Conservation (phyloP, 2,797 vertebrate genomes). For the Eupleurogrammus muticus region DNA sequence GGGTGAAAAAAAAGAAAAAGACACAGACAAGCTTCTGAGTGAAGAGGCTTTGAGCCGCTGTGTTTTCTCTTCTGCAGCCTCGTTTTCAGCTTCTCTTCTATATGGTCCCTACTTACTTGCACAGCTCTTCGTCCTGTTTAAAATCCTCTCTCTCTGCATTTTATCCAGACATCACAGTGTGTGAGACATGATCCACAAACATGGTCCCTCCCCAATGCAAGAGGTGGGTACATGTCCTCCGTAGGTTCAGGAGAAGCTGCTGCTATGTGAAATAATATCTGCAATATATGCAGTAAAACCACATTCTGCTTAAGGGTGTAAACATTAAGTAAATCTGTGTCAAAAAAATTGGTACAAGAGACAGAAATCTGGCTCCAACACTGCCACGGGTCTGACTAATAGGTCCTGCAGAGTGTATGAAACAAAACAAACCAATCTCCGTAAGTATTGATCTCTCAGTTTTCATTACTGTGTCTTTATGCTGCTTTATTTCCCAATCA, state of each 20-base stretch:
- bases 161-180: conserved; percentile 51
- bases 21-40: conserved; percentile 31
- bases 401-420: too few species aligned
- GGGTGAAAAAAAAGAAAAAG: neutral
- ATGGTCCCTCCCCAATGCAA: conserved; percentile 22
- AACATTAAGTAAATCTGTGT: too few species aligned
- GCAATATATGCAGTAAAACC: neutral
- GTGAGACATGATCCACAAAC: conserved; percentile 59
- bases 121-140: conserved; percentile 41
- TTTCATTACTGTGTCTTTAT: too few species aligned
- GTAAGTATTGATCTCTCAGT: too few species aligned
- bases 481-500: too few species aligned
- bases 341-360: too few species aligned
- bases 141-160: conserved; percentile 62
- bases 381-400: too few species aligned
- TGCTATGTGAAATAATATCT: neutral
- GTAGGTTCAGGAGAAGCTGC: conserved; percentile 26
- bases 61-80: conserved; percentile 21
- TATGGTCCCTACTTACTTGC: neutral
- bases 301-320: too few species aligned
- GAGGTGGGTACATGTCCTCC: conserved; percentile 46
- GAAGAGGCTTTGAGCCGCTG: conserved; percentile 39
- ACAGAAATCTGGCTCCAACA: too few species aligned
- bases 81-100: conserved; percentile 11
- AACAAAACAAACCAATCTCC: too few species aligned